Base-by-base conservation (phyloP, 2,888 invertebrate species). In the Acanthosepion lycidas region DNA sequence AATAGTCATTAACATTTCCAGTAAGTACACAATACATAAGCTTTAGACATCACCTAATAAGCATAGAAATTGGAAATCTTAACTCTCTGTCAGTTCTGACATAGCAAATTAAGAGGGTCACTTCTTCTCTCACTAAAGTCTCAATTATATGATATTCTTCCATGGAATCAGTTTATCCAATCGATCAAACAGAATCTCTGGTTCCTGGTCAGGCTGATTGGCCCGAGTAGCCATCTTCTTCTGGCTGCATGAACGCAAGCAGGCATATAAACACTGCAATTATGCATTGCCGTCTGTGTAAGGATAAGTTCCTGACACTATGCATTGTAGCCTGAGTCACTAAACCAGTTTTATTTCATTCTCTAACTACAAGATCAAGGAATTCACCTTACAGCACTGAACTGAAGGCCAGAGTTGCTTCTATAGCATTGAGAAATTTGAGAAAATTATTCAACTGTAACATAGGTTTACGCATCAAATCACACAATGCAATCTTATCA, bases 51-150 rank as follows among this genome's bases (percentile, higher is more conserved):
- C 18, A 18, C n/a, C n/a, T 78, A 78, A 78, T 78, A 33, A 78
- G 33, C 78, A 78, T 78, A 78, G 78, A 33, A 78, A 78, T 78
- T 78, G n/a, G 78, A 78, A 78, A 78, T 78, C 78, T 78, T n/a
- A 78, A 78, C 78, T 78, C 78, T 78, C 78, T 78, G 78, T 78
- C 78, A 78, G 18, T 33, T 78, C n/a, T n/a, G n/a, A 78, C 78
- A 78, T n/a, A 33, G 78, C 78, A 78, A 78, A 78, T 78, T 78
- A 33, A 33, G 12, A n/a, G 78, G 78, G 78, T 78, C n/a, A n/a
- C n/a, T n/a, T 78, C 78, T n/a, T 78, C 78, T 78, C n/a, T 33
- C n/a, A 78, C n/a, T n/a, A 78, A 78, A 78, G n/a, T 78, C 78
- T n/a, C 33, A 18, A 78, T 78, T 78, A 78, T 78, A 33, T 78